Conservation (phyloP, 2,888 invertebrate genomes). For the Sarcophaga caerulescens region DNA sequence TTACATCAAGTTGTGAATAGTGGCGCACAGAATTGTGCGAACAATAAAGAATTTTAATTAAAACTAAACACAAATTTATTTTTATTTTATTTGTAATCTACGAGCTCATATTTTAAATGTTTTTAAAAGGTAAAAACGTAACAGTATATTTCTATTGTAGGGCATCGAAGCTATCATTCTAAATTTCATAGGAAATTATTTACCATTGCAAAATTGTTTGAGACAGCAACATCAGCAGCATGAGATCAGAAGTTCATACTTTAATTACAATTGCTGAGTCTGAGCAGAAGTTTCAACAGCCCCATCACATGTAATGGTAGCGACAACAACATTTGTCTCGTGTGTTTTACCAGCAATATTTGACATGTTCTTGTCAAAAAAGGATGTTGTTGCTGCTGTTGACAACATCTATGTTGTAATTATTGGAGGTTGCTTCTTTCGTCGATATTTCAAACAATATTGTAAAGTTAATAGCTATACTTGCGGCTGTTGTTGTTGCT, state of each 20-base stretch:
- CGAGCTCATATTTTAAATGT: no score
- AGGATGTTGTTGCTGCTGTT: constrained; percentile 67
- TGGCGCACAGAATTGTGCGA: no score
- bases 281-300: constrained; percentile 42
- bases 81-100: no score
- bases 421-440: background rate
- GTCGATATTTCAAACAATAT: constrained; percentile 67
- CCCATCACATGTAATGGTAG: constrained; percentile 34
- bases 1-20: no score
- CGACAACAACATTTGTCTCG: constrained; percentile 66
- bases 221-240: background rate
- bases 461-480: constrained; percentile 23
- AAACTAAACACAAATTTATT: no score
- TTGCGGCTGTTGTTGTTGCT: constrained; percentile 56
- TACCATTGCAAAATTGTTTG: background rate
- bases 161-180: background rate
- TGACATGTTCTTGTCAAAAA: constrained; percentile 72
- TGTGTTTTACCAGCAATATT: constrained; percentile 68
- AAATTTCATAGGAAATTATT: background rate
- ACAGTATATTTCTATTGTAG: background rate
- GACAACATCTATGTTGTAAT: background rate
- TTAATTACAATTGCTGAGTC: constrained; percentile 30
- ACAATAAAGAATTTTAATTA: no score
- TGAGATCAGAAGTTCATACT: background rate
- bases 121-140: no score